Base-by-base conservation (phyloP, 2,797 vertebrate genomes). In the Nannoperca obscura region DNA sequence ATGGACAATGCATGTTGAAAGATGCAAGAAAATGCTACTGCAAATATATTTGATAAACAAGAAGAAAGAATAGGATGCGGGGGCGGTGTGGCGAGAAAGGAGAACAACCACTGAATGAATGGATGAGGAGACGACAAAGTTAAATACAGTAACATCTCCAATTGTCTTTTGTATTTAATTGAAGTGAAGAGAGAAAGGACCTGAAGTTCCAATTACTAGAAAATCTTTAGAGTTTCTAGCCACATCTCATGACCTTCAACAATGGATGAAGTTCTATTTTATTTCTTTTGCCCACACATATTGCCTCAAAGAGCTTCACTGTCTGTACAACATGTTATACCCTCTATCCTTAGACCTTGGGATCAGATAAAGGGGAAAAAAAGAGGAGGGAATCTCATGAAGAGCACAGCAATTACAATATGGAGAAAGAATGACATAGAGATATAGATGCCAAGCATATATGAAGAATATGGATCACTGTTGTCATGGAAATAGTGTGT, bases 21-120 rank as follows among this genome's bases (percentile, higher is more conserved):
- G 53, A 64, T 20, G 42, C 15, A 34, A 22, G 53, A 40, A 64
- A 54, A 82, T 9, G 36, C 4, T 22, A 9, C 0, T 4, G 22
- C 13, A 60, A 70, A 71, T 75, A 40, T 27, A 55, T 46, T 32
- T 61, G 12, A 80, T 65, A 20, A 76, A 78, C 40, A 62, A 32
- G 10, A 15, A 65, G 0, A 34, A 49, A 62, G 2, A 62, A 50
- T 60, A 53, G 4, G 36, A 73, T 52, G 24, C 7, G 2, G 22
- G 12, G 22, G 38, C 38, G 38, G 24, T 27, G 27, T 1, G 52
- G n/a, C 13, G 10, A 60, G 40, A 44, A 15, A 13, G 30, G 22
- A 24, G 6, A n/a, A 63, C 42, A 59, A 49, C 9, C n/a, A 53
- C 27, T 54, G 27, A 53, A 47, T 20, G 27, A 68, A 78, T 52